Evolutionary conservation across 2,113 vertebrate genomes (phyloP).

Genomic region (Myotis brandtii): DNA sequence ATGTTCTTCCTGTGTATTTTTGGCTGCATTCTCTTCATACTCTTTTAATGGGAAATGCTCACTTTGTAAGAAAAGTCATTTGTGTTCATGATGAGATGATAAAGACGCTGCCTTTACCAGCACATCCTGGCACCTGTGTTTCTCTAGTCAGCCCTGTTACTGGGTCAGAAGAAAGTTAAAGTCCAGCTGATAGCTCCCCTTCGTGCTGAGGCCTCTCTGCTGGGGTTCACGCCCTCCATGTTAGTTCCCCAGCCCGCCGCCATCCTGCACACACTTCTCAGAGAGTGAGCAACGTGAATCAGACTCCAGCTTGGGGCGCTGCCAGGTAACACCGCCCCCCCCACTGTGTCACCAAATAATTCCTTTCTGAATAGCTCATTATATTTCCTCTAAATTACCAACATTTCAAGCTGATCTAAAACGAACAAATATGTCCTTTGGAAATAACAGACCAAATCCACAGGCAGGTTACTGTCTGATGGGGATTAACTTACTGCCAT

Average conservation of each 20-base stretch:
- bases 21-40: neutral
- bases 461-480: neutral
- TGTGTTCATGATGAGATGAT: neutral
- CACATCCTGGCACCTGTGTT: neutral
- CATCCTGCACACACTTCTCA: neutral
- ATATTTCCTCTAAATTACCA: slow-evolving; percentile 28
- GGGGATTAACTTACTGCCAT: neutral
- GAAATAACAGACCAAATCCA: neutral
- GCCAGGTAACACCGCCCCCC: neutral
- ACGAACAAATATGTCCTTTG: neutral
- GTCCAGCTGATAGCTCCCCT: neutral
- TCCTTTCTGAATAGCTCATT: slow-evolving; percentile 36
- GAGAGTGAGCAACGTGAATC: neutral
- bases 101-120: neutral
- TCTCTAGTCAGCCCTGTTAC: too few relatives aligned
- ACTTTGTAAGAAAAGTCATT: neutral
- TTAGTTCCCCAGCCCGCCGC: too few relatives aligned
- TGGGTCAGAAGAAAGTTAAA: neutral
- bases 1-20: neutral
- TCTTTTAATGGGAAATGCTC: neutral
- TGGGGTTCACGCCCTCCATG: neutral
- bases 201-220: neutral
- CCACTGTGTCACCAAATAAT: neutral
- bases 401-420: slow-evolving; percentile 37
- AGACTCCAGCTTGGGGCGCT: neutral